Evolutionary conservation across 2,797 vertebrate genomes (phyloP), one percentile per base, ranked within the genome.

Genomic region (Platyrinchus mystaceus): DNA sequence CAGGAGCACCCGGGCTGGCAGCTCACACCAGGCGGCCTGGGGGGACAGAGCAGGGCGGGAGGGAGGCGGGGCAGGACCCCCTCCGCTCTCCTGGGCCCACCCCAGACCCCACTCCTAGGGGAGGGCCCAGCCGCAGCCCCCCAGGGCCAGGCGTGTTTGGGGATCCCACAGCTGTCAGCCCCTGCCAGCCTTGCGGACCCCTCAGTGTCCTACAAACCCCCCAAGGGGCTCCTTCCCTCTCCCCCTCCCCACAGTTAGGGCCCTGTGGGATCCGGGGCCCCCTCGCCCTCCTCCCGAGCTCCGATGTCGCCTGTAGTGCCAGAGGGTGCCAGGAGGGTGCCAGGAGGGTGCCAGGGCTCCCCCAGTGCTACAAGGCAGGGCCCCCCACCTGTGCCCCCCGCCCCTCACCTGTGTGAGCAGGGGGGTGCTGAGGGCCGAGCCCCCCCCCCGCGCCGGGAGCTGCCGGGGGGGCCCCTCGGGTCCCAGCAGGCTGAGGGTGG

Each of bases 381-480:
- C 20, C 49, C 20, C 49, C 4, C 23, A 3, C 10, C 18, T 3
- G 37, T 14, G 12, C 47, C 28, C 59, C 23, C 28, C 2, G 13
- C 3, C 11, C 47, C 80, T 39, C 27, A 93, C 99, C 99, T 99
- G 99, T 82, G 99, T 99, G 96, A 99, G 98, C 67, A 99, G 97
- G 2, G 99, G 98, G 11, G 98, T 97, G 96, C 98, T 98, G 36
- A 98, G 97, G 14, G 98, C 97, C 6, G 98, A 96, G 53, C 98
- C 97, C 34, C 98, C 98, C 84, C 99, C 99, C 93, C 99, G 98
- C 22, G 98, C 98, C 67, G 98, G 99, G 80, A 99, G 98, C 97
- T 99, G 99, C 5, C 99, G 98, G 78, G 99, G 98, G 36, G 98
- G 97, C 1, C 99, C 98, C 26, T 99, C 99, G 95, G 96, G 97